Base-by-base conservation (phyloP, 2,113 vertebrate genomes). In the Colossoma macropomum region DNA sequence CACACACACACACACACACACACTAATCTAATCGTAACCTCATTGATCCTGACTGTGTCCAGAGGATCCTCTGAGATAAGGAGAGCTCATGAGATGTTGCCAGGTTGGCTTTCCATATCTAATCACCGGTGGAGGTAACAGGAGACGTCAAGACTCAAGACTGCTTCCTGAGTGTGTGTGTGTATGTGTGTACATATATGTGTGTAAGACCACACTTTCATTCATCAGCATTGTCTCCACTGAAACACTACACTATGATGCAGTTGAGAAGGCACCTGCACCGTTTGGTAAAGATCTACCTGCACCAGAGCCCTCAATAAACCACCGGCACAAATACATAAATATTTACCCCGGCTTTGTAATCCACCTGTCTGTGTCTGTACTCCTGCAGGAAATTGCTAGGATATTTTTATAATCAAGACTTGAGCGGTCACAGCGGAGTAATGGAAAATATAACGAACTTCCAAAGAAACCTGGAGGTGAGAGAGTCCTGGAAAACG, bases 301-400 rank as follows among this genome's bases (percentile, higher is more conserved):
- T 60, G 23, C 59, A 0, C 32, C 59, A 86, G 74, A 56, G 59
- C 59, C 70, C 23, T 72, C 15, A 83, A 30, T 72, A 62, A 75
- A 41, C 45, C 28, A n/a, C 17, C 59, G 27, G n/a, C 59, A 62
- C 59, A 10, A 62, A 59, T 25, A 54, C 21, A n/a, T 73, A 84
- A 84, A 77, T 76, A 81, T 84, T 86, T 84, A 45, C 78, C 66
- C 32, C n/a, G 28, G 30, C 68, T 50, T 81, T 56, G 68, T 75
- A 19, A 48, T 38, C 82, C 54, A 0, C 15, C 54, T 2, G 56
- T 56, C 48, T 83, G 71, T 80, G 70, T 80, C 63, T 38, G 66
- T 62, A 66, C 32, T 60, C 74, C 12, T 19, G 77, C 66, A 71
- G 81, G 85, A 86, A 84, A 84, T 86, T 77, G 81, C 84, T 72